Evolutionary conservation across 2,888 invertebrate genomes (phyloP).

Genomic region (Cetonia aurata): DNA sequence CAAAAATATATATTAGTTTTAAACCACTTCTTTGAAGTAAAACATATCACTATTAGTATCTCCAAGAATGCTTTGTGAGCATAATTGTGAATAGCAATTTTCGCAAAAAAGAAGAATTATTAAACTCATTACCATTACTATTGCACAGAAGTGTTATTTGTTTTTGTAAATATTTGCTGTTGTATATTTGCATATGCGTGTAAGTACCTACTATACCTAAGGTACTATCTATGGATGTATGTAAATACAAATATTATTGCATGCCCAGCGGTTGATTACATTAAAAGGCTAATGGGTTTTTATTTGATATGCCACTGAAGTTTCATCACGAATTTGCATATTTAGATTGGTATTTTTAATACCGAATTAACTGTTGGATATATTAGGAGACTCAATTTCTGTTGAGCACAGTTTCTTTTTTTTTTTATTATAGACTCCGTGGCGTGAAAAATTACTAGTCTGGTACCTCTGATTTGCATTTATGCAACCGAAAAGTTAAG

Average conservation of each 20-base stretch:
- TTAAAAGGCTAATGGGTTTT: conserved; percentile 35
- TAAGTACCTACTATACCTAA: background rate
- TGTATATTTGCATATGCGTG: background rate
- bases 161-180: too few species aligned
- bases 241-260: conserved; percentile 6
- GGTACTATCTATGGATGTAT: conserved; percentile 3
- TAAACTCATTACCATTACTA: too few species aligned
- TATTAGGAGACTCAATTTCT: conserved; percentile 31
- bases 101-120: too few species aligned
- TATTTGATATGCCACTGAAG: conserved; percentile 12
- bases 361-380: conserved; percentile 14
- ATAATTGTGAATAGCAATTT: too few species aligned
- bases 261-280: background rate
- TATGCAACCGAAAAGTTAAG: too few species aligned
- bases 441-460: background rate
- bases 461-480: background rate
- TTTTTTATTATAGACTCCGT: background rate
- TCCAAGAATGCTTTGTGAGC: too few species aligned
- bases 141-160: too few species aligned
- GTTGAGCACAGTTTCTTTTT: background rate
- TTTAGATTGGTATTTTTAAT: conserved; percentile 35
- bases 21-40: too few species aligned
- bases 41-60: too few species aligned
- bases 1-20: too few species aligned
- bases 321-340: conserved; percentile 20